Base-by-base conservation (phyloP, 2,113 vertebrate genomes). In the Oxygymnocypris stewartii region DNA sequence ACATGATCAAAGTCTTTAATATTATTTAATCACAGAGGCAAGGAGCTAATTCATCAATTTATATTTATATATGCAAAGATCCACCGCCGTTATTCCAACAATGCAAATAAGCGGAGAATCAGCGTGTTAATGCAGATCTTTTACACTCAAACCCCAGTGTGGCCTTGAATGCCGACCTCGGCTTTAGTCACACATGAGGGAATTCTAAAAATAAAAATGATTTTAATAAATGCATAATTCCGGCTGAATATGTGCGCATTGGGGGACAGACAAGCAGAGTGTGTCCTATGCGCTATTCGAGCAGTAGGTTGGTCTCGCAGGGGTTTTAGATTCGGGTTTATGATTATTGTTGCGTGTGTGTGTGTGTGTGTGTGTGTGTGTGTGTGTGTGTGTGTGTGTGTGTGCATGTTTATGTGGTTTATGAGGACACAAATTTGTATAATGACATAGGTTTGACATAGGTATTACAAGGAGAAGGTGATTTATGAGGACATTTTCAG, bases 31-130 rank as follows among this genome's bases (percentile, higher is more conserved):
- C 86, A 84, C 82, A 81, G 35, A 86, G 79, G 49, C 20, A 86
- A 90, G 84, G 40, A 84, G 76, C 88, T 92, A 92, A 93, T 93
- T 93, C 89, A 77, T 87, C 88, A 89, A 94, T 94, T 93, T 93
- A 92, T 92, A 93, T 93, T 86, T 91, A 93, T 93, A 69, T 87
- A 93, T 94, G 91, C 92, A 94, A 92, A 93, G 88, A 90, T 61
- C 73, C 79, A 88, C 86, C 79, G 37, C 65, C 47, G 78, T 65
- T 61, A 89, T 89, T 91, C 88, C 91, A 92, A 91, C 90, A 91
- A 90, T 89, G 89, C 90, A 90, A 90, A 92, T 92, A 78, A 90
- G 90, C 89, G 57, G 65, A 71, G 84, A 90, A 84, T 74, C 87
- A 88, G 87, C 83, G 91, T 89, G 87, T 90, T 92, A 86, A 89